phyloP scores from a whole-genome alignment of 2,797 vertebrate genomes.

The Muscicapa striata region DNA sequence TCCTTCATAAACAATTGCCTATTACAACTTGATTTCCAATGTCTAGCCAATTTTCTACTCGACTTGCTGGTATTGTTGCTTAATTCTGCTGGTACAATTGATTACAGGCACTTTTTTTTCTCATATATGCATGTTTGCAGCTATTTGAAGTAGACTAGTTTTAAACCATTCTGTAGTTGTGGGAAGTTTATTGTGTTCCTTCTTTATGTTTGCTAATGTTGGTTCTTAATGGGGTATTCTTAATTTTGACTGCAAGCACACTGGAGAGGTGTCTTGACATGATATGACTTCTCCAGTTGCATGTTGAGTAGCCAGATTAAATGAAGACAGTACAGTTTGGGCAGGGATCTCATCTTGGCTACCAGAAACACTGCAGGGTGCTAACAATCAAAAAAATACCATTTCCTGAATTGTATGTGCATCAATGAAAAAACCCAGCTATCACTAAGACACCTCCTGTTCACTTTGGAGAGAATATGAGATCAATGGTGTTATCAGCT shows the following conservation, averaged over 20 bases:
- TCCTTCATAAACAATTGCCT: slow-evolving; percentile 34
- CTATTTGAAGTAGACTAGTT: not conserved
- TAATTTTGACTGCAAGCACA: not conserved
- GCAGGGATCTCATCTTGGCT: not conserved
- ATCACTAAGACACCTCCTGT: not conserved
- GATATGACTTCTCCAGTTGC: not conserved
- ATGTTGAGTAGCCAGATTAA: not conserved
- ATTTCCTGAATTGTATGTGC: not conserved
- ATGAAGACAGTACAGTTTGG: not conserved
- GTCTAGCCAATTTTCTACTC: slow-evolving; percentile 30
- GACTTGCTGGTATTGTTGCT: slow-evolving; percentile 8
- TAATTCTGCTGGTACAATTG: not conserved
- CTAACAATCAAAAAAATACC: not conserved
- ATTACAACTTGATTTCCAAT: slow-evolving; percentile 42
- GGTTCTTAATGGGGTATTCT: not conserved
- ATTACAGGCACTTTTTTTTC: not conserved
- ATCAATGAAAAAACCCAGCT: not conserved
- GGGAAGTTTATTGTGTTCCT: not conserved
- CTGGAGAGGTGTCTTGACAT: not conserved
- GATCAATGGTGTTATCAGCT: not conserved
- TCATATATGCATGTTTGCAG: not conserved
- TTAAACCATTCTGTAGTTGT: not conserved
- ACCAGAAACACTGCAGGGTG: not conserved
- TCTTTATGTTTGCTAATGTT: not conserved
- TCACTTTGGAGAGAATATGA: not conserved